Conservation (phyloP, 2,113 vertebrate species). For the Pristiophorus japonicus region DNA sequence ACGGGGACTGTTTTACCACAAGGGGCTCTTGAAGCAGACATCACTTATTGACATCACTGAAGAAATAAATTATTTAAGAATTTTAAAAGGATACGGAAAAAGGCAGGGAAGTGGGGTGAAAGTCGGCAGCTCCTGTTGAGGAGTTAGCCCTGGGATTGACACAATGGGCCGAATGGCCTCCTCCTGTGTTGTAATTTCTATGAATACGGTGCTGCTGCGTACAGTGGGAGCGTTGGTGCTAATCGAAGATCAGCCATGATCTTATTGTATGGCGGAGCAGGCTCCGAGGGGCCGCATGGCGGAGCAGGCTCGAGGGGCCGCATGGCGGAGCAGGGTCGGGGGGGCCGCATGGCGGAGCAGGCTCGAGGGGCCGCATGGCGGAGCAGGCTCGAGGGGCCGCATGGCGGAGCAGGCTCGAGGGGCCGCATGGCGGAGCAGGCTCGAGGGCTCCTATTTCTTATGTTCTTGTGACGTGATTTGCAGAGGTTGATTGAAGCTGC, state of each 20-base stretch:
- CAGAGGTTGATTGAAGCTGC: neutral
- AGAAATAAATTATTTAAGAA: neutral
- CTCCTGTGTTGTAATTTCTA: neutral
- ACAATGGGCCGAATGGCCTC: neutral
- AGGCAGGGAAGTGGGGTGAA: neutral
- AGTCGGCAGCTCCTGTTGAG: neutral
- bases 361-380: no score
- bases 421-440: no score
- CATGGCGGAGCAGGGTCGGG: no score
- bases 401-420: no score
- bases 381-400: no score
- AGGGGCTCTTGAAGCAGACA: neutral
- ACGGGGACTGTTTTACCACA: neutral
- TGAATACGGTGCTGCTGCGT: neutral
- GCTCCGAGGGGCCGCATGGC: no score
- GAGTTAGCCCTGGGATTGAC: neutral
- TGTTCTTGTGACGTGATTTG: neutral
- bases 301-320: no score
- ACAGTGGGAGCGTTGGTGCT: neutral
- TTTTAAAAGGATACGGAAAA: neutral
- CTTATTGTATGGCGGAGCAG: no score
- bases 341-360: no score
- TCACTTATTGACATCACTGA: neutral
- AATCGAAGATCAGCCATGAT: neutral
- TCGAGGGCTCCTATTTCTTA: no score